Conservation (phyloP, 2,888 invertebrate species). For the Latrodectus elegans region DNA sequence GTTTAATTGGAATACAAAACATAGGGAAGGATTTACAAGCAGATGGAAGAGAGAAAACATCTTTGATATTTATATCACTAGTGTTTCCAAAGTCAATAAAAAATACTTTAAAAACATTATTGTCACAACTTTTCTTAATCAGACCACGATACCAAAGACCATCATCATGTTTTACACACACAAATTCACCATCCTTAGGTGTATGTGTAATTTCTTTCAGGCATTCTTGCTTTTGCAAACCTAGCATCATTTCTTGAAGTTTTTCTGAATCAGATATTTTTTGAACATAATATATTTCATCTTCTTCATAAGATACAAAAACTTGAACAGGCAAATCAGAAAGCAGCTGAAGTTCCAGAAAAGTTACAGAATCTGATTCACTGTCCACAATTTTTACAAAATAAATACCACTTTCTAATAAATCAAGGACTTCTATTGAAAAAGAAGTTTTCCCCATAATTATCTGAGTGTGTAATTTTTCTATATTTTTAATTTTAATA, state of each 20-base stretch:
- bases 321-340: slow-evolving; percentile 6
- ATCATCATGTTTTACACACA: slow-evolving; percentile 30
- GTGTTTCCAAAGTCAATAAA: slow-evolving; percentile 56
- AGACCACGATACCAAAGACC: slow-evolving; percentile 21
- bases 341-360: background rate
- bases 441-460: background rate
- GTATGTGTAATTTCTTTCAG: background rate
- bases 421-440: slow-evolving; percentile 4
- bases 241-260: background rate
- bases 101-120: slow-evolving; percentile 18
- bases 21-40: slow-evolving; percentile 7
- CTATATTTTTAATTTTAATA: slow-evolving; percentile 21
- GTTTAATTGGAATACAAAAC: slow-evolving; percentile 23
- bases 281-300: slow-evolving; percentile 11
- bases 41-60: slow-evolving; percentile 21
- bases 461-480: background rate
- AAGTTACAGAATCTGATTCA: background rate
- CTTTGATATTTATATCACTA: background rate
- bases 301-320: background rate
- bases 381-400: slow-evolving; percentile 8
- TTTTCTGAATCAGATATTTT: slow-evolving; percentile 15
- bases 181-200: slow-evolving; percentile 32
- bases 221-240: background rate
- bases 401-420: background rate
- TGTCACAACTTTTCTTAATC: slow-evolving; percentile 1